Evolutionary conservation across 2,113 vertebrate genomes (phyloP).

Genomic region (Fulmarus glacialis): DNA sequence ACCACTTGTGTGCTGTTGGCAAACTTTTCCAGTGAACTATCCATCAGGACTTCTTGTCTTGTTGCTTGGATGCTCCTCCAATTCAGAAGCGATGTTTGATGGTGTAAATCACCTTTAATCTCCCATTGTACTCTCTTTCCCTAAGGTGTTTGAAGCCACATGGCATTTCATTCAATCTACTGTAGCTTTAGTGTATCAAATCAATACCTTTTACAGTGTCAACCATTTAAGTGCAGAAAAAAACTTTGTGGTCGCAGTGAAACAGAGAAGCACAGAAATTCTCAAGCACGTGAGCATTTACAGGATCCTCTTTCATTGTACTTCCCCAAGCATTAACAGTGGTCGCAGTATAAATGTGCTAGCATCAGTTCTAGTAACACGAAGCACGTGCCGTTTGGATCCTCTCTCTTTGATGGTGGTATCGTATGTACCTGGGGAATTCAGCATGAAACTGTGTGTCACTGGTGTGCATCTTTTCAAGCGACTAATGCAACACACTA

Average conservation of each 20-base stretch:
- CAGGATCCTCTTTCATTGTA: background rate
- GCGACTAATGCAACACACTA: no score
- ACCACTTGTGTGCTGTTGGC: background rate
- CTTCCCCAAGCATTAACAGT: background rate
- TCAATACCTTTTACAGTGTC: background rate
- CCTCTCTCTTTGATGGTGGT: background rate
- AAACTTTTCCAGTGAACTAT: background rate
- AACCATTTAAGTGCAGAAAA: background rate
- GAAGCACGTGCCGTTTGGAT: background rate
- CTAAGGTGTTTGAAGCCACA: background rate
- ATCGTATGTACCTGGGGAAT: rapidly evolving
- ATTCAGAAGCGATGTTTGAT: background rate
- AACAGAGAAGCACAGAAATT: background rate
- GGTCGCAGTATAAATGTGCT: background rate
- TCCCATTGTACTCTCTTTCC: background rate
- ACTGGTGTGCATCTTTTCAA: background rate
- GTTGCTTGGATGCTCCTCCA: background rate
- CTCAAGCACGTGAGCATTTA: background rate
- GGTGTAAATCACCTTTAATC: background rate
- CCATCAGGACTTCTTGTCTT: background rate
- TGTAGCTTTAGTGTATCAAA: background rate
- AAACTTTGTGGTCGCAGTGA: background rate
- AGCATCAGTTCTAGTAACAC: background rate
- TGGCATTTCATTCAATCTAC: background rate
- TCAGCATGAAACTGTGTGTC: background rate